Conservation (phyloP, 2,888 invertebrate genomes). For the Acrocyrtus sp. region DNA sequence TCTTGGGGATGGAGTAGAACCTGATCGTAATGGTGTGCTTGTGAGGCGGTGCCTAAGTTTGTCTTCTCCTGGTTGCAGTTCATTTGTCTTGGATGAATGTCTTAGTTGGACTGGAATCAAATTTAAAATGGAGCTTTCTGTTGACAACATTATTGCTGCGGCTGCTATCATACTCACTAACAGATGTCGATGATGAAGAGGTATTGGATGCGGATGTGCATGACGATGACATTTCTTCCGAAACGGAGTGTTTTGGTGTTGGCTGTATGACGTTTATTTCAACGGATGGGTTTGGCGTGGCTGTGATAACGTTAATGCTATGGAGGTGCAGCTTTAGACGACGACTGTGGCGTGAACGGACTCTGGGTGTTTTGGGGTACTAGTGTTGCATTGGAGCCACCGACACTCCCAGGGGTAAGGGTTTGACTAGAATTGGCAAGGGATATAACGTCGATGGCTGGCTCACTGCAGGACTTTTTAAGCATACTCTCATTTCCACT, state of each 20-base stretch:
- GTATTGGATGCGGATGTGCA: too few relatives aligned
- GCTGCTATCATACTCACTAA: background rate
- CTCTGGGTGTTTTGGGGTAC: conserved; percentile 15
- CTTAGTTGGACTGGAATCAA: conserved; percentile 19
- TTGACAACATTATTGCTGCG: background rate
- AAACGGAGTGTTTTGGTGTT: conserved; percentile 33
- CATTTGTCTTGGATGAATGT: background rate
- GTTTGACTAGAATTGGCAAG: conserved; percentile 49
- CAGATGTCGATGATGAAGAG: background rate
- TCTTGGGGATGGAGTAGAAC: conserved; percentile 48
- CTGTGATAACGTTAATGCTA: conserved; percentile 41
- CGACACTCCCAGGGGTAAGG: conserved; percentile 25
- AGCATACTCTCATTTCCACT: conserved; percentile 22
- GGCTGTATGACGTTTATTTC: conserved; percentile 49
- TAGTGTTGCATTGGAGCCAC: conserved; percentile 14
- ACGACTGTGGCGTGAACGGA: conserved; percentile 3
- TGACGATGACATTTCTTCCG: background rate
- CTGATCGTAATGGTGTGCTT: conserved; percentile 58
- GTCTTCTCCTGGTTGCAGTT: background rate
- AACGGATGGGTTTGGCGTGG: conserved; percentile 47
- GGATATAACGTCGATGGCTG: conserved; percentile 44
- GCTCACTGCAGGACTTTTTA: conserved; percentile 51
- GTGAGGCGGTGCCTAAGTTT: conserved; percentile 43
- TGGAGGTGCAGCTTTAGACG: conserved; percentile 17
- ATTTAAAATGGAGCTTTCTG: conserved; percentile 30